Base-by-base conservation (phyloP, 35 echinoderm and acorn worm species). In the Apostichopus californicus region DNA sequence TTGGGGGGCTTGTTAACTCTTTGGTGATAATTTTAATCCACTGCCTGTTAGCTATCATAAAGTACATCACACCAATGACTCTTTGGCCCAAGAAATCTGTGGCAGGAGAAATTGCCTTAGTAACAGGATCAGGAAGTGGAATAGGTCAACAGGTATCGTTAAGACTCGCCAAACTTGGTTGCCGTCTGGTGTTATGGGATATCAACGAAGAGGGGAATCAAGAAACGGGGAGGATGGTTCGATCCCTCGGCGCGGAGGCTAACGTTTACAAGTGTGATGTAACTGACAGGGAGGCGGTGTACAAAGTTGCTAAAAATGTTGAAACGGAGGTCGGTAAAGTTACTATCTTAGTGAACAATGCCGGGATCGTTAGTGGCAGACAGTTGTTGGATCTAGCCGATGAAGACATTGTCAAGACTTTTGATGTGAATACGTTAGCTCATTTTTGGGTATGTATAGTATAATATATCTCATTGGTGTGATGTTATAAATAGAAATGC, bases 291-390 rank as follows among this genome's bases (percentile, higher is more conserved):
- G 81, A 86, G 15, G 79, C 54, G 15, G 94, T 95, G 8, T 95
- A 95, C 83, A 70, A 89, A 15, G n/a, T 81, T 6, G 94, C 94
- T 8, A 55, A 77, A 54, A 55, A 84, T 90, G 96, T 98, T 28
- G 89, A 91, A 71, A 57, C 59, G 26, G 96, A 95, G 53, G 89
- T 95, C 9, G 96, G 96, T 52, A 80, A 89, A 57, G 92, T 98
- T 4, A 93, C 94, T 0, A 92, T 98, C 59, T 81, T 98, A 18
- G 94, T 98, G 61, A 98, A 98, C 89, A 98, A 98, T 79, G 96
- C 96, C 10, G 96, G 96, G 11, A 95, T 98, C 68, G 87, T 96
- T 71, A 88, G 78, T 10, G 91, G 91, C 17, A 93, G 73, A n/a
- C 91, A 91, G 24, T 75, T 93, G 12, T 53, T 98, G 9, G 94